These are phyloP conservation scores for Vanessa cardui DNA, from an alignment of 2,888 invertebrate species.

Conservation along the genomic window DNA sequence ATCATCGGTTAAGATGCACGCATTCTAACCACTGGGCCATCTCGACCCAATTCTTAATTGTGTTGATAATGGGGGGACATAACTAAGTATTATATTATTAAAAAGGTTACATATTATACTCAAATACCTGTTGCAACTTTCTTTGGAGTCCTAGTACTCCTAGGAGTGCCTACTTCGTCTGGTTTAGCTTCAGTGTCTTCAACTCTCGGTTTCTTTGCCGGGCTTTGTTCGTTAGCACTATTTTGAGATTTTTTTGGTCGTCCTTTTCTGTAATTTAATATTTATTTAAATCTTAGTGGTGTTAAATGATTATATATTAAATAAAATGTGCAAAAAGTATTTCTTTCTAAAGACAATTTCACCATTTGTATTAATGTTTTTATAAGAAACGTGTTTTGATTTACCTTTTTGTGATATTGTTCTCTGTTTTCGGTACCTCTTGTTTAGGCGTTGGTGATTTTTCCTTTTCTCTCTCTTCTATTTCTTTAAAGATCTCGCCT, in stretches of 20 bases:
- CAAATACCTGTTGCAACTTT: background rate
- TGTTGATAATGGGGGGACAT: no score
- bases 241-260: constrained; percentile 42
- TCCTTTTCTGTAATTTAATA: constrained; percentile 34
- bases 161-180: background rate
- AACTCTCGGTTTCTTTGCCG: constrained; percentile 37
- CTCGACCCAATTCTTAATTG: no score
- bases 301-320: no score
- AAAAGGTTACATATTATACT: background rate
- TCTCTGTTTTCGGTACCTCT: constrained; percentile 14
- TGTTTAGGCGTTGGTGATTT: constrained; percentile 12
- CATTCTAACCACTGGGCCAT: no score
- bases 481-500: constrained; percentile 67
- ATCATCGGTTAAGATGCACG: no score
- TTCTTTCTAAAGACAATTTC: no score
- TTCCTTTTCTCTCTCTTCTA: constrained; percentile 52
- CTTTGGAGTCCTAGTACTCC: constrained; percentile 7
- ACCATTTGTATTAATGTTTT: no score
- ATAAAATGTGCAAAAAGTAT: no score
- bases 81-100: no score
- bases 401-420: constrained; percentile 59
- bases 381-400: background rate
- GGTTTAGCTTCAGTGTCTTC: constrained; percentile 8
- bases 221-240: constrained; percentile 29
- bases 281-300: no score